A percentile compares a stretch with the other conserved stretches of the same genome.
Conservation (phyloP, 1,140 invertebrate genomes). For the Pogonomyrmex californicus region DNA sequence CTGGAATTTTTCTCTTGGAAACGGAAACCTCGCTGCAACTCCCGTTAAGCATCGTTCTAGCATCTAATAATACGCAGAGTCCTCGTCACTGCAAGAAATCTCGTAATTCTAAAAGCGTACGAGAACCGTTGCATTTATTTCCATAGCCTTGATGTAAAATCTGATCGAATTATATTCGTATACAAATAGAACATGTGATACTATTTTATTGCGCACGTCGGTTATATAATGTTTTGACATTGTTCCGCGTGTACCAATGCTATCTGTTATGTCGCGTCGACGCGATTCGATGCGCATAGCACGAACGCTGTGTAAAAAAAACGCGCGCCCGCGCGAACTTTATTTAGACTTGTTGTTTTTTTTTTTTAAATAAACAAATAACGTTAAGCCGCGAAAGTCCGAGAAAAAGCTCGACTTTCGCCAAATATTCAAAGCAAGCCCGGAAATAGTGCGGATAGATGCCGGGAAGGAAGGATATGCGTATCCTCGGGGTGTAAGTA, state of each 20-base stretch:
- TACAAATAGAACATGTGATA: conserved; percentile 1
- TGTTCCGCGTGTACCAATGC: conserved; percentile 30
- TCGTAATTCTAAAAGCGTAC: not conserved
- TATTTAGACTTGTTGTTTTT: conserved; percentile 41
- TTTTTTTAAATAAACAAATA: conserved; percentile 64
- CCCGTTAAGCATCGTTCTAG: not conserved
- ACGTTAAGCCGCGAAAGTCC: conserved; percentile 52
- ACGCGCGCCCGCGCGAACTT: conserved; percentile 10
- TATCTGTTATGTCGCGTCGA: conserved; percentile 39
- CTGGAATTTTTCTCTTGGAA: conserved; percentile 48
- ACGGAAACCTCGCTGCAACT: not conserved
- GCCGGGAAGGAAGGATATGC: not conserved
- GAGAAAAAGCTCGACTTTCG: not conserved
- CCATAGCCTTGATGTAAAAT: not conserved
- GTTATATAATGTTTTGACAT: conserved; percentile 44
- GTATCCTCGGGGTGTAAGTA: conserved; percentile 63
- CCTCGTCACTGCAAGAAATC: conserved; percentile 28
- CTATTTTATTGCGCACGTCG: conserved; percentile 21
- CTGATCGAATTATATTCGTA: conserved; percentile 23
- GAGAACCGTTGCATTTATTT: not conserved
- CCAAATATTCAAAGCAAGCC: conserved; percentile 12
- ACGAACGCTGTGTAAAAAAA: conserved; percentile 40
- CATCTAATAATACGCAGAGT: conserved; percentile 19
- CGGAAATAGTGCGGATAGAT: not conserved
- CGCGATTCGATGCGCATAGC: conserved; percentile 28